Evolutionary conservation across 2,113 vertebrate species (phyloP).

Genomic region (Nematolebias whitei): DNA sequence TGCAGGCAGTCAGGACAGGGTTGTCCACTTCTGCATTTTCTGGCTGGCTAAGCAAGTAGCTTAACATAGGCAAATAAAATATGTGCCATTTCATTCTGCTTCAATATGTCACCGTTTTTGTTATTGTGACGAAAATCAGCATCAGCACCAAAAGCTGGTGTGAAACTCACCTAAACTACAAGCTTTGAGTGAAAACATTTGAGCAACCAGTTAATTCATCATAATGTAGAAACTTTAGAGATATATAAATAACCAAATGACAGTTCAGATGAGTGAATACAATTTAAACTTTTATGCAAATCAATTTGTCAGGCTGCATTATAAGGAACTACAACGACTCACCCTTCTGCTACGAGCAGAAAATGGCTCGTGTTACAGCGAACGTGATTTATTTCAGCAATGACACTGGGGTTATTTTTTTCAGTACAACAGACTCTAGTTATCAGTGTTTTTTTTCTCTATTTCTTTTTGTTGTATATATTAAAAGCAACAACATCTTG

Average conservation of each 20-base stretch:
- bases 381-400: not conserved
- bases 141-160: not conserved
- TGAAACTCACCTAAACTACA: not conserved
- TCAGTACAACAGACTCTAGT: not conserved
- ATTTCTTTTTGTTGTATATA: conserved; percentile 10
- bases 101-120: not conserved
- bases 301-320: not conserved
- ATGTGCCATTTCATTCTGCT: not conserved
- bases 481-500: conserved; percentile 18
- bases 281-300: not conserved
- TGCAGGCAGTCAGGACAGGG: conserved; percentile 19
- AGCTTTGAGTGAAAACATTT: not conserved
- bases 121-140: not conserved
- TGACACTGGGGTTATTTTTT: conserved; percentile 3
- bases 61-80: conserved; percentile 15
- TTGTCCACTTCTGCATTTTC: conserved; percentile 19
- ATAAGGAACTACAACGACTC: not conserved
- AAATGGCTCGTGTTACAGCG: conserved; percentile 12
- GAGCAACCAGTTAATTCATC: not conserved
- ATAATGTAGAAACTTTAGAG: conserved; percentile 1
- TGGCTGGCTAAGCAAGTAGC: conserved; percentile 21
- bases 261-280: conserved; percentile 18
- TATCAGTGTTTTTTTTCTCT: not conserved
- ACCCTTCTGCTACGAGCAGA: not conserved
- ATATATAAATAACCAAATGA: conserved; percentile 12